These are phyloP conservation scores for Pterocles burchelli DNA, from an alignment of 2,113 vertebrate species.

Conservation along the genomic window DNA sequence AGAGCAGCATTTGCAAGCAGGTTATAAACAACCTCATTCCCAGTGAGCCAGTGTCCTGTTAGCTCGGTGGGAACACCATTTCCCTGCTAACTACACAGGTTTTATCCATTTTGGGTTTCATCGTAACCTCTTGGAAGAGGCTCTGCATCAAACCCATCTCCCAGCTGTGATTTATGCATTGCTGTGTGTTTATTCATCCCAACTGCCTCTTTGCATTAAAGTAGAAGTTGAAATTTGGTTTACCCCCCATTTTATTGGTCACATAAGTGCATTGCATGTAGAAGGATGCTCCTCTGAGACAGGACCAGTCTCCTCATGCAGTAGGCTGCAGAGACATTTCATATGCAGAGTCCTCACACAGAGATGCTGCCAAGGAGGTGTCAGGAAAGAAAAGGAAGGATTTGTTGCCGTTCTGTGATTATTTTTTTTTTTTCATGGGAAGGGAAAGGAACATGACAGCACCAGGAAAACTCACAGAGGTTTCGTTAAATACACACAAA, in stretches of 20 bases:
- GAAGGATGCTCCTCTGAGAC: background rate
- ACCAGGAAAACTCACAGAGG: fast-evolving
- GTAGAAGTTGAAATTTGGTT: background rate
- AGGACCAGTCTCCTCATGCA: background rate
- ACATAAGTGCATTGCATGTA: fast-evolving
- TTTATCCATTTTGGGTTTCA: background rate
- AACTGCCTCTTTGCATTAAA: background rate
- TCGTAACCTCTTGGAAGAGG: background rate
- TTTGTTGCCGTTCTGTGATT: background rate
- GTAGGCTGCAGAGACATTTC: background rate
- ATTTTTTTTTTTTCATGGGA: background rate
- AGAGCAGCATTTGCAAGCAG: background rate
- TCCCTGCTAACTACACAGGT: background rate
- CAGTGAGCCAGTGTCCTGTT: background rate
- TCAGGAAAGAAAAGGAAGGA: background rate
- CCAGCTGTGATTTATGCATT: background rate
- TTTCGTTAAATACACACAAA: fast-evolving
- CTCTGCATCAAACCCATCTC: background rate
- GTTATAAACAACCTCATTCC: background rate
- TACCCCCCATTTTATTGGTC: background rate
- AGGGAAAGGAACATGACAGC: background rate
- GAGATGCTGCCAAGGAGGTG: background rate
- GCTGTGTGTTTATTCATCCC: background rate
- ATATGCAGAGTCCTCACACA: background rate
- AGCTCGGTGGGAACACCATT: background rate